phyloP scores from a whole-genome alignment of 2,797 vertebrate genomes.

The Lagodon rhomboides region DNA sequence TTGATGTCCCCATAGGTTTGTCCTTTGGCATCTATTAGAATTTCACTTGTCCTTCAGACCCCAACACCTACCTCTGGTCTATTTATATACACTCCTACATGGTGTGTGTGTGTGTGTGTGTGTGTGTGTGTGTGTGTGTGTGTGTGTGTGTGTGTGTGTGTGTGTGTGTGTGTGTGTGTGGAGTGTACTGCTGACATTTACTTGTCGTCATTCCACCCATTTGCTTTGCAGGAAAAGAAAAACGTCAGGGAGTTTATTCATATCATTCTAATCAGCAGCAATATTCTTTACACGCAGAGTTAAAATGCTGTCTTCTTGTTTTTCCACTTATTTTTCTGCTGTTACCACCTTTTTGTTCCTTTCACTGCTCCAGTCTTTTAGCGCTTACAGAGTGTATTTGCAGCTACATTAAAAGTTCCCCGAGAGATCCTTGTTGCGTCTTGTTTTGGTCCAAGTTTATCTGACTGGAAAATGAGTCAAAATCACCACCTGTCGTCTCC shows the following conservation, averaged over 20 bases:
- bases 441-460: background rate
- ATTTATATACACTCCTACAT: constrained; percentile 65
- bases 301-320: constrained; percentile 1
- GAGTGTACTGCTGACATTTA: constrained; percentile 52
- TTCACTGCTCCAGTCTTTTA: background rate
- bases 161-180: constrained; percentile 4
- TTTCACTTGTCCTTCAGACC: constrained; percentile 69
- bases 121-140: background rate
- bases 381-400: constrained; percentile 9
- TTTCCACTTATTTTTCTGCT: background rate
- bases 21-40: constrained; percentile 78
- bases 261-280: constrained; percentile 29
- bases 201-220: constrained; percentile 37
- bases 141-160: constrained; percentile 3
- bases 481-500: background rate
- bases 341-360: constrained; percentile 12
- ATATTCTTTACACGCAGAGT: constrained; percentile 19
- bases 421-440: background rate
- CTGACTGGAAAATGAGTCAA: background rate
- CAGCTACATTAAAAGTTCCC: background rate
- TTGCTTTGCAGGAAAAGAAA: constrained; percentile 35
- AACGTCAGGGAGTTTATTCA: constrained; percentile 37
- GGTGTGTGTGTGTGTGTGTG: constrained; percentile 23
- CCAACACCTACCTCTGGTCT: constrained; percentile 63
- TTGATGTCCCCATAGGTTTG: constrained; percentile 52